Percentiles rank a stretch among this genome's conserved stretches.
phyloP scores from a whole-genome alignment of 53 echinoderm and acorn worm genomes.

The Mesocentrotus franciscanus region DNA sequence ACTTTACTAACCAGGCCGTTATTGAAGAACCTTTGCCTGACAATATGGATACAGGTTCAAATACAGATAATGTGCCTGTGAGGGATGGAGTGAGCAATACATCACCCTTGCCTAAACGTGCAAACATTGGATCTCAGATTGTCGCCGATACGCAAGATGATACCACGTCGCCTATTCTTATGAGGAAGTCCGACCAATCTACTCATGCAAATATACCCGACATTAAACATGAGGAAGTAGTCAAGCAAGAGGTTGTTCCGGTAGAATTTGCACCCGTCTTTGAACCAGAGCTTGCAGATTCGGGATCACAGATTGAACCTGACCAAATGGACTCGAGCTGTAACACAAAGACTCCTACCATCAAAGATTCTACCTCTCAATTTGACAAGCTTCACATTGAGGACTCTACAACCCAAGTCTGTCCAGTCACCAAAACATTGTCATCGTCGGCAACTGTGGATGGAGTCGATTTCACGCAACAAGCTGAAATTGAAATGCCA shows the following conservation, averaged over 20 bases:
- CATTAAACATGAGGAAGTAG: slow-evolving; percentile 39
- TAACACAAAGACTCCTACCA: slow-evolving; percentile 18
- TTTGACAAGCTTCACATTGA: slow-evolving; percentile 11
- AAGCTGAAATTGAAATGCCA: slow-evolving; percentile 2
- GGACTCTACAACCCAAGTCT: slow-evolving; percentile 29
- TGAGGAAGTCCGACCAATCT: slow-evolving; percentile 39
- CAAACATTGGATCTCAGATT: slow-evolving; percentile 39
- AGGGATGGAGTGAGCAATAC: slow-evolving; percentile 42
- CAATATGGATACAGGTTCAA: slow-evolving; percentile 29
- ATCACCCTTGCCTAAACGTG: slow-evolving; percentile 50
- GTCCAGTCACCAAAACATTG: not conserved
- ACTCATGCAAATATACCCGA: slow-evolving; percentile 53
- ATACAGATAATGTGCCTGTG: not conserved
- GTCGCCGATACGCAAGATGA: slow-evolving; percentile 15
- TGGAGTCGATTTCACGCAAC: slow-evolving; percentile 21
- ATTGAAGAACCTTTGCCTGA: slow-evolving; percentile 45
- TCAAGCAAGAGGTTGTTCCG: slow-evolving; percentile 39
- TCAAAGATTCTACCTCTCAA: slow-evolving; percentile 56
- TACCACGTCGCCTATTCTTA: slow-evolving; percentile 20
- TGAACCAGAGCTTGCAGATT: slow-evolving; percentile 64
- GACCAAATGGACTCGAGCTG: slow-evolving; percentile 39
- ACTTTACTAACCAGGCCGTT: slow-evolving; percentile 27
- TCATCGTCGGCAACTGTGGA: not conserved
- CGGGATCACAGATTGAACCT: slow-evolving; percentile 66
- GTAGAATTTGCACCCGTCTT: slow-evolving; percentile 58